phyloP scores from a whole-genome alignment of 2,113 vertebrate species.

The Poeciliopsis occidentalis region DNA sequence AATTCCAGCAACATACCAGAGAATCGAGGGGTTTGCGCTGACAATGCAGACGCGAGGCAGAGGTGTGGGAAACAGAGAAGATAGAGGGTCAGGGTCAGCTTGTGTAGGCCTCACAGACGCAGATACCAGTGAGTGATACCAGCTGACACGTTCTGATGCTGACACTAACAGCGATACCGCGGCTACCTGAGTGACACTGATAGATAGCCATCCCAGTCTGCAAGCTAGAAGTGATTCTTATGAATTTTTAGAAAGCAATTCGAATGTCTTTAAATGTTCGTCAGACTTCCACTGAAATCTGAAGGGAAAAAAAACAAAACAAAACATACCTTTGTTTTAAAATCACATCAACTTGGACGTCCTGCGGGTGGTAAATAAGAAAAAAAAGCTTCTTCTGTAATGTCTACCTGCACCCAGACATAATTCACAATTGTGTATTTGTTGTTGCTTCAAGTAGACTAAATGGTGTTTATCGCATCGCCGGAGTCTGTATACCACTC shows the following conservation, averaged over 20 bases:
- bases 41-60: conserved; percentile 61
- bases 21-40: conserved; percentile 64
- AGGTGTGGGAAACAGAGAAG: conserved; percentile 71
- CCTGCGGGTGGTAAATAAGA: not conserved
- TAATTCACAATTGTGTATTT: conserved; percentile 56
- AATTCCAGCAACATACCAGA: conserved; percentile 78
- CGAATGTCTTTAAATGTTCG: not conserved
- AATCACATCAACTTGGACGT: not conserved
- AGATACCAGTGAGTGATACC: conserved; percentile 76
- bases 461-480: conserved; percentile 51
- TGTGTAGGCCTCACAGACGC: conserved; percentile 65
- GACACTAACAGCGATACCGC: conserved; percentile 66
- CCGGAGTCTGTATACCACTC: conserved; percentile 35
- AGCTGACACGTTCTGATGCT: conserved; percentile 72
- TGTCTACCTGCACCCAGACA: conserved; percentile 36
- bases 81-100: conserved; percentile 75
- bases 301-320: not conserved
- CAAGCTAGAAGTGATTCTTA: conserved; percentile 28
- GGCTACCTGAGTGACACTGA: conserved; percentile 69
- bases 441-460: conserved; percentile 48
- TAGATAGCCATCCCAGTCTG: conserved; percentile 47
- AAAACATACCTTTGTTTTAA: not conserved
- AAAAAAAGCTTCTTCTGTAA: conserved; percentile 7
- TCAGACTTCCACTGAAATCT: not conserved
- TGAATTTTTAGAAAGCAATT: not conserved